A percentile compares a stretch with the other conserved stretches of the same genome.
phyloP scores from a whole-genome alignment of 2,113 vertebrate genomes.

The Scophthalmus maximus region DNA sequence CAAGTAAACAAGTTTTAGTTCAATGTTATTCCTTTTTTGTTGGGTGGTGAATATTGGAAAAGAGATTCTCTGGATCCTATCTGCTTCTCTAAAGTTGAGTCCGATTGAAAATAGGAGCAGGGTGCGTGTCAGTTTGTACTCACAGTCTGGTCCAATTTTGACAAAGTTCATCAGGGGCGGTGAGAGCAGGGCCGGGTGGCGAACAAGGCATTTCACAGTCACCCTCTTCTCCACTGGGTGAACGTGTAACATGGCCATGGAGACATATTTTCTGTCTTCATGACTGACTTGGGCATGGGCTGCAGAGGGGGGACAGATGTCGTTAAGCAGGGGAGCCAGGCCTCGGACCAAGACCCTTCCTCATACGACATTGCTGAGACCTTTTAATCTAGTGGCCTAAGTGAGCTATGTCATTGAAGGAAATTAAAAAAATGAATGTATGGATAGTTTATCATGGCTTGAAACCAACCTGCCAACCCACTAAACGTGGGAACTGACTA shows the following conservation, averaged over 20 bases:
- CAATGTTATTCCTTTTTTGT: background rate
- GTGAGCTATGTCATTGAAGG: background rate
- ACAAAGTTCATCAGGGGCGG: slow-evolving; percentile 57
- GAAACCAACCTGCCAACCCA: background rate
- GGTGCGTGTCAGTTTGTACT: slow-evolving; percentile 49
- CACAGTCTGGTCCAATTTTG: slow-evolving; percentile 57
- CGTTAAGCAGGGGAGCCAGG: background rate
- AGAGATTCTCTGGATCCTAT: background rate
- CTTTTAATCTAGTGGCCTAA: background rate
- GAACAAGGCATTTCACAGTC: slow-evolving; percentile 75
- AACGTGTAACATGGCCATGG: slow-evolving; percentile 41
- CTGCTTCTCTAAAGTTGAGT: background rate
- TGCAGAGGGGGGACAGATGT: slow-evolving; percentile 45
- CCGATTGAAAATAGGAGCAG: background rate
- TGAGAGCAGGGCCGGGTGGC: slow-evolving; percentile 55
- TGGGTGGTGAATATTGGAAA: background rate
- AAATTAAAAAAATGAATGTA: no score
- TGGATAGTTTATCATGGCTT: slow-evolving; percentile 1
- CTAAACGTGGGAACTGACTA: background rate
- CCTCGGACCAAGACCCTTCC: background rate
- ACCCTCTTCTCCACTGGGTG: slow-evolving; percentile 24
- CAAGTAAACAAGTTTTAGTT: background rate
- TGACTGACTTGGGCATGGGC: slow-evolving; percentile 20
- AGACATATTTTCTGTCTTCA: slow-evolving; percentile 36
- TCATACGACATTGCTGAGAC: background rate